Evolutionary conservation across 1,140 invertebrate genomes (phyloP), one percentile per base, ranked within the genome.

Genomic region (Lycorma delicatula): DNA sequence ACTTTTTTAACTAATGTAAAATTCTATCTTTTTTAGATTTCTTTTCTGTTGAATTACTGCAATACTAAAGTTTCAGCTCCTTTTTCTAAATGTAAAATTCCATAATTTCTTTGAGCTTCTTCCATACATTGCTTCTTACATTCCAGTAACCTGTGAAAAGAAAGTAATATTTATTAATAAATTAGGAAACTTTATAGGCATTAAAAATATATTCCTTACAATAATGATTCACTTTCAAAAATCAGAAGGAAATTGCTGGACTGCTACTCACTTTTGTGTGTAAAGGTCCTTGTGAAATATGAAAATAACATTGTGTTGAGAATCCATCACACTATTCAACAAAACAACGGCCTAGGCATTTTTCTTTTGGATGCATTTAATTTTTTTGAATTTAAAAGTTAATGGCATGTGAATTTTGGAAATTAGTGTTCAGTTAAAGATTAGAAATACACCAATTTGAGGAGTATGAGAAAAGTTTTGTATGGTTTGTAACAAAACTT

Each of bases 51-150:
- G n/a, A n/a, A n/a, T n/a, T n/a, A n/a, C n/a, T n/a, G n/a, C n/a
- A n/a, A n/a, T n/a, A 78, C 74, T 2, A 78, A 57, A 11, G 75
- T 77, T 64, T 78, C 76, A 5, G 73, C 67, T 13, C 74, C 75
- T 60, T 71, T 68, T 54, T 68, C 69, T 44, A 72, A 66, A 6
- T 71, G 71, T 3, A 78, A 69, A 38, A 74, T 70, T 29, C 74
- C 75, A 52, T 69, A 68, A 12, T 63, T 63, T 54, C 70, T 64
- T 59, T 72, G 73, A 23, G 64, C 68, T 44, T 74, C 68, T 65
- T 75, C 72, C 2, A 68, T 58, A 38, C 68, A 74, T 54, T 70
- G 65, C 47, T 71, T 67, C 64, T 78, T 78, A 23, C 66, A 69
- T 46, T 71, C 67, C 11, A 77, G 70, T 11, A 78, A 70, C 61